Evolutionary conservation across 2,797 vertebrate genomes (phyloP).

Genomic region (Microctenopoma stevenorrisi): DNA sequence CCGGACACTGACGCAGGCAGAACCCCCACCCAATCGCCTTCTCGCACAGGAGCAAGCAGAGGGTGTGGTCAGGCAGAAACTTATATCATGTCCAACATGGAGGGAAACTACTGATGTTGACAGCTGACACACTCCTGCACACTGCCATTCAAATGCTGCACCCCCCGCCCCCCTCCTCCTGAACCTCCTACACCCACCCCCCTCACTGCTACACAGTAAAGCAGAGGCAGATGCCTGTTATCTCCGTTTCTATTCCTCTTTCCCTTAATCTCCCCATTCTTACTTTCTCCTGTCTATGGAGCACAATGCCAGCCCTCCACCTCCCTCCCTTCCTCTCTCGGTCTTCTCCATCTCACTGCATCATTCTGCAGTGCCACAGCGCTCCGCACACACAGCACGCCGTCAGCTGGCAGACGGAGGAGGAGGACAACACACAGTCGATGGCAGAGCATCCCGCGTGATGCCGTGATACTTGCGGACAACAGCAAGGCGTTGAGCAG

Average conservation of each 20-base stretch:
- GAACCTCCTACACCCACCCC: conserved; percentile 4
- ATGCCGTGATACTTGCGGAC: conserved; percentile 29
- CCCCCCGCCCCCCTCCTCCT: neutral
- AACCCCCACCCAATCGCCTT: conserved; percentile 22
- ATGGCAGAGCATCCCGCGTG: conserved; percentile 18
- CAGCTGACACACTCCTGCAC: conserved; percentile 49
- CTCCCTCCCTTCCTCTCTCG: conserved; percentile 29
- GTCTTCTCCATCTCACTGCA: conserved; percentile 64
- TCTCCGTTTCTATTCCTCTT: conserved; percentile 29
- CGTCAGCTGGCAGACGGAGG: conserved; percentile 60
- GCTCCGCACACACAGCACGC: conserved; percentile 45
- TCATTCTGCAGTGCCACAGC: conserved; percentile 72
- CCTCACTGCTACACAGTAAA: conserved; percentile 30
- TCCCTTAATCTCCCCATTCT: conserved; percentile 24
- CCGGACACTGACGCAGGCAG: conserved; percentile 16
- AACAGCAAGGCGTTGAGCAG: conserved; percentile 27
- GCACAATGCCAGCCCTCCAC: conserved; percentile 45
- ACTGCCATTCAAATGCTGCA: conserved; percentile 15
- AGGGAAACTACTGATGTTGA: conserved; percentile 55
- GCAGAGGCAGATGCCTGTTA: conserved; percentile 35
- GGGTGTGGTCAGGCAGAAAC: conserved; percentile 71
- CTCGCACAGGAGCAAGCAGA: conserved; percentile 23
- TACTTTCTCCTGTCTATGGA: conserved; percentile 58
- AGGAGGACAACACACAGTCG: conserved; percentile 21
- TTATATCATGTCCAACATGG: conserved; percentile 64